phyloP scores from a whole-genome alignment of 1,140 invertebrate species.

The Elysia chlorotica region DNA sequence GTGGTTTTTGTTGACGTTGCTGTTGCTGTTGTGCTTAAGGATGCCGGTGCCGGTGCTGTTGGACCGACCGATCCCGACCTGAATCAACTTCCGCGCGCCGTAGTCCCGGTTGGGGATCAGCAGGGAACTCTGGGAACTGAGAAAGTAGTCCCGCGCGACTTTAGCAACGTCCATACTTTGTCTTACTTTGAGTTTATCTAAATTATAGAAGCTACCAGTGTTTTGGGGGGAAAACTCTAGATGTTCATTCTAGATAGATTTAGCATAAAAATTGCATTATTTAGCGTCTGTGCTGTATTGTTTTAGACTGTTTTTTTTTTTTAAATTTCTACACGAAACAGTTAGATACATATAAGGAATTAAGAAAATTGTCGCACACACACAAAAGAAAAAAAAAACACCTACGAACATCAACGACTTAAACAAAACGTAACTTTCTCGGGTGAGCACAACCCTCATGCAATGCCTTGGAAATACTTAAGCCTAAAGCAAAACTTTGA shows the following conservation, averaged over 20 bases:
- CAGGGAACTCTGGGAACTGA: constrained; percentile 43
- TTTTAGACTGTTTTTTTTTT: neutral
- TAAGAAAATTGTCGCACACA: no score
- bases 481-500: no score
- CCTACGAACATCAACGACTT: no score
- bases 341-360: no score
- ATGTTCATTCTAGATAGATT: no score
- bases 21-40: neutral
- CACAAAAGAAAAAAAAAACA: no score
- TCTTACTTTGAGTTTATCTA: neutral
- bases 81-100: constrained; percentile 40
- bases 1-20: neutral
- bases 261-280: neutral
- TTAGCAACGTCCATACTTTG: constrained; percentile 41
- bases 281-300: neutral
- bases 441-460: no score
- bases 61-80: constrained; percentile 28
- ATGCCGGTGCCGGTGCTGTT: constrained; percentile 19
- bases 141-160: constrained; percentile 45
- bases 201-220: neutral
- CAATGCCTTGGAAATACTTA: no score
- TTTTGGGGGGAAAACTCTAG: neutral
- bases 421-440: no score
- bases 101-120: constrained; percentile 47
- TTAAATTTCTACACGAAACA: no score